Conservation (phyloP, 2,888 invertebrate genomes). For the Seira ritae region DNA sequence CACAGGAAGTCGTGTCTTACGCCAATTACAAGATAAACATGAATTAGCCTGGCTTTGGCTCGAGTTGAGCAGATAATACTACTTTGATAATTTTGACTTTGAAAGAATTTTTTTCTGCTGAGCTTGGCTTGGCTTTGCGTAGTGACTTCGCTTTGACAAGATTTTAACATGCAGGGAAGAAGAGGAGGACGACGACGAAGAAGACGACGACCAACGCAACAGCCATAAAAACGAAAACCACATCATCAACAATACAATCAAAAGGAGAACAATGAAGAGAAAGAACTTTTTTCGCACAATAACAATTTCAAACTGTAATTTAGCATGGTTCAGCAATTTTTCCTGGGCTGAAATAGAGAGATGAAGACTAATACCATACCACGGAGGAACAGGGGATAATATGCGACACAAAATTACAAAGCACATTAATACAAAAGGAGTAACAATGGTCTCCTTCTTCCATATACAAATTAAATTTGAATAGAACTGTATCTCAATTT, state of each 20-base stretch:
- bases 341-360: background rate
- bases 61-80: too few species aligned
- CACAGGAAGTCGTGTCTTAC: constrained; percentile 52
- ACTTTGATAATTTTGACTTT: too few species aligned
- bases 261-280: constrained; percentile 7
- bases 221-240: constrained; percentile 20
- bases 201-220: background rate
- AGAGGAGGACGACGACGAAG: background rate
- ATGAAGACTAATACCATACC: too few species aligned
- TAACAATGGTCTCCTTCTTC: background rate
- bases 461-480: constrained; percentile 7
- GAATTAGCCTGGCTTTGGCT: background rate
- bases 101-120: too few species aligned
- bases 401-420: background rate
- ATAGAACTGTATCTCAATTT: constrained; percentile 11
- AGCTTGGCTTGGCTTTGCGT: too few species aligned
- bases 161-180: background rate
- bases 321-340: constrained; percentile 37
- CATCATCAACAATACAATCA: constrained; percentile 27
- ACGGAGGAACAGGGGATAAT: background rate
- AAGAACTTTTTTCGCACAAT: constrained; percentile 39
- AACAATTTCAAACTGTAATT: constrained; percentile 39
- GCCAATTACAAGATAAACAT: constrained; percentile 25
- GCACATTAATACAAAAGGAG: constrained; percentile 3
- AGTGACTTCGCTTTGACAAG: too few species aligned